A percentile compares a stretch with the other conserved stretches of the same genome.
These are phyloP conservation scores for Amphilophus citrinellus DNA, from an alignment of 2,113 vertebrate species.

Conservation along the genomic window DNA sequence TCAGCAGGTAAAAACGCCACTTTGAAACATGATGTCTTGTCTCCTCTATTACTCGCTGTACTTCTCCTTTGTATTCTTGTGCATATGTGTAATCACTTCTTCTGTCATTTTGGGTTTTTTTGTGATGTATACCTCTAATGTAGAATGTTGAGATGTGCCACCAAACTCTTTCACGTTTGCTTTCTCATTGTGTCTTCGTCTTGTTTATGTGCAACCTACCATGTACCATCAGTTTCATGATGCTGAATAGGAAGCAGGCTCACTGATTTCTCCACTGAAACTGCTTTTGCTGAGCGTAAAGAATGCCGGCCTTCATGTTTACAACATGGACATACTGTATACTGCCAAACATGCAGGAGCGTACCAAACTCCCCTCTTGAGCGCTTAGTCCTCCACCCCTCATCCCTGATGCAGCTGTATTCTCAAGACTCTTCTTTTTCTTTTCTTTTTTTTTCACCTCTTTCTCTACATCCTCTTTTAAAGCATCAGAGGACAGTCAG, in stretches of 20 bases:
- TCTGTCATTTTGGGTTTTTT: conserved; percentile 15
- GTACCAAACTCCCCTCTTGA: conserved; percentile 63
- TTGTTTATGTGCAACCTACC: conserved; percentile 57
- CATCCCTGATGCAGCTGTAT: conserved; percentile 62
- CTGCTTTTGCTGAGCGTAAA: conserved; percentile 61
- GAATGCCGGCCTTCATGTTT: conserved; percentile 75
- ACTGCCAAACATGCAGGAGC: conserved; percentile 77
- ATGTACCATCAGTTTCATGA: conserved; percentile 47
- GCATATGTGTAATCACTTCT: conserved; percentile 56
- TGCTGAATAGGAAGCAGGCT: conserved; percentile 58
- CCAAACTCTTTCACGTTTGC: conserved; percentile 29
- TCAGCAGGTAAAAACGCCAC: conserved; percentile 33
- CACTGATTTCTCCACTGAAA: conserved; percentile 39
- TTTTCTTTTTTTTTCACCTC: conserved; percentile 16
- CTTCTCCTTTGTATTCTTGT: conserved; percentile 65
- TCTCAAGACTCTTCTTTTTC: conserved; percentile 51
- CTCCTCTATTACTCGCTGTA: conserved; percentile 64
- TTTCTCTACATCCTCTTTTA: conserved; percentile 70
- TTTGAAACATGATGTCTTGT: conserved; percentile 62
- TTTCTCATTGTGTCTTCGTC: conserved; percentile 62
- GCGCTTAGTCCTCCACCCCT: conserved; percentile 54
- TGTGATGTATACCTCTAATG: conserved; percentile 39
- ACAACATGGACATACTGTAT: conserved; percentile 76
- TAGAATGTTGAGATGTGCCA: conserved; percentile 51
- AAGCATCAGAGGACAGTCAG: conserved; percentile 73